A percentile compares a stretch with the other conserved stretches of the same genome.
These are phyloP conservation scores for Chaunax sp. DNA, from an alignment of 2,797 vertebrate species.

Conservation along the genomic window DNA sequence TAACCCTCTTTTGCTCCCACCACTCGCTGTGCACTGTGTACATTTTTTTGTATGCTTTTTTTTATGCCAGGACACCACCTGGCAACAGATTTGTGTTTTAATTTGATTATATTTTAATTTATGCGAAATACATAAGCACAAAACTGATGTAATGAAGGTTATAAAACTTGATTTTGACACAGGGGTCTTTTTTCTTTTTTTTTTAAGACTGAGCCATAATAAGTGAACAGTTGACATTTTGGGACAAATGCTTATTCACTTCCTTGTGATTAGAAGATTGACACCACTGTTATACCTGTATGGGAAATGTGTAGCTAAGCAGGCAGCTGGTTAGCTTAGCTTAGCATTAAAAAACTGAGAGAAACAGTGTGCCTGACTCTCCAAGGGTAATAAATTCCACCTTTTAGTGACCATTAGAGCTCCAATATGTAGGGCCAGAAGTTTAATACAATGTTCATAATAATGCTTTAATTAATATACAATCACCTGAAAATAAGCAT, in stretches of 20 bases:
- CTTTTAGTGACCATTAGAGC: not conserved
- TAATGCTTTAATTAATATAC: too few relatives aligned
- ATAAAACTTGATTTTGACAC: conserved; percentile 1
- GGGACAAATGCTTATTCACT: not conserved
- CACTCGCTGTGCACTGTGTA: not conserved
- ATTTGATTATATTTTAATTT: not conserved
- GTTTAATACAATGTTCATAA: too few relatives aligned
- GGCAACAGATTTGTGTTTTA: conserved; percentile 4
- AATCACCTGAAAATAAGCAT: too few relatives aligned
- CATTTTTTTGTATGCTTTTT: not conserved
- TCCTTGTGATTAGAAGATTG: not conserved
- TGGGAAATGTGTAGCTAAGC: not conserved
- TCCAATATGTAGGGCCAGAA: too few relatives aligned
- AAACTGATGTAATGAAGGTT: not conserved
- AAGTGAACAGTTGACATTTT: not conserved
- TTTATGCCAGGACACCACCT: not conserved
- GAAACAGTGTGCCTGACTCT: not conserved
- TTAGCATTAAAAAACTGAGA: not conserved
- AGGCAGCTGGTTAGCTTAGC: not conserved
- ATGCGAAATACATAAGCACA: not conserved
- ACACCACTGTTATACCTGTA: not conserved
- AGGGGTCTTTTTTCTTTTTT: not conserved
- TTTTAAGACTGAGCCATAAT: not conserved
- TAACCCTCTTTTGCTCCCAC: not conserved
- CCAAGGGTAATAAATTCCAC: not conserved